phyloP scores from a whole-genome alignment of 1,140 invertebrate genomes.

The Drosophila bocqueti region DNA sequence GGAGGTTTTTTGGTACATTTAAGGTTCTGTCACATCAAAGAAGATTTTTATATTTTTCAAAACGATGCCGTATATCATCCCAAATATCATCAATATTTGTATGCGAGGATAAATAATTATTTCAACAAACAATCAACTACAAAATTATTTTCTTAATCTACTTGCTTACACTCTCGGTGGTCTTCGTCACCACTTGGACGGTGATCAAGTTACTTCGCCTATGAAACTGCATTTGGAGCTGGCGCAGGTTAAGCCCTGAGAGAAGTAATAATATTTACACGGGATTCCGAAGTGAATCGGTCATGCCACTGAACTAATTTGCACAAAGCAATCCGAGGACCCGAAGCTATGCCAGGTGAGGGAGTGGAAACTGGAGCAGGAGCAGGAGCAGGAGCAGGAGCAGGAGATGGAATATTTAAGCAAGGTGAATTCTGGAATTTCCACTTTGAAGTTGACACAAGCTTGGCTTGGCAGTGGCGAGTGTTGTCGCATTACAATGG shows the following conservation, averaged over 20 bases:
- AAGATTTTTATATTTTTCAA: no score
- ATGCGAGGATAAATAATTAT: background rate
- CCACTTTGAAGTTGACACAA: conserved; percentile 52
- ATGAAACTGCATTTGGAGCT: background rate
- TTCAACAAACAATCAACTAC: background rate
- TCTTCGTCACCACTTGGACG: background rate
- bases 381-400: conserved; percentile 3
- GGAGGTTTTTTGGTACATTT: no score
- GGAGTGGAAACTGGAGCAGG: conserved; percentile 6
- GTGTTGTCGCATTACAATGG: conserved; percentile 42
- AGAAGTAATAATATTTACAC: conserved; percentile 6
- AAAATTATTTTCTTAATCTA: background rate
- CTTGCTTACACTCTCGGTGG: background rate
- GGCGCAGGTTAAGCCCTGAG: background rate
- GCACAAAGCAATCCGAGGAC: conserved; percentile 41
- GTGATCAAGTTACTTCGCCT: background rate
- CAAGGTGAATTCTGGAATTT: conserved; percentile 47
- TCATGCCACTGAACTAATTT: conserved; percentile 44
- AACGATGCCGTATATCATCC: no score
- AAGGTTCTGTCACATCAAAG: no score
- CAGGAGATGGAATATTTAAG: conserved; percentile 20
- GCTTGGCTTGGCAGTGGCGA: conserved; percentile 5
- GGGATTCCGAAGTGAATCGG: conserved; percentile 28
- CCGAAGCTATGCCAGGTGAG: conserved; percentile 21
- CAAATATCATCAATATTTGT: no score